Percentiles rank a stretch among this genome's conserved stretches.
These are phyloP conservation scores for Physella acuta DNA, from an alignment of 1,140 invertebrate species.

Conservation along the genomic window DNA sequence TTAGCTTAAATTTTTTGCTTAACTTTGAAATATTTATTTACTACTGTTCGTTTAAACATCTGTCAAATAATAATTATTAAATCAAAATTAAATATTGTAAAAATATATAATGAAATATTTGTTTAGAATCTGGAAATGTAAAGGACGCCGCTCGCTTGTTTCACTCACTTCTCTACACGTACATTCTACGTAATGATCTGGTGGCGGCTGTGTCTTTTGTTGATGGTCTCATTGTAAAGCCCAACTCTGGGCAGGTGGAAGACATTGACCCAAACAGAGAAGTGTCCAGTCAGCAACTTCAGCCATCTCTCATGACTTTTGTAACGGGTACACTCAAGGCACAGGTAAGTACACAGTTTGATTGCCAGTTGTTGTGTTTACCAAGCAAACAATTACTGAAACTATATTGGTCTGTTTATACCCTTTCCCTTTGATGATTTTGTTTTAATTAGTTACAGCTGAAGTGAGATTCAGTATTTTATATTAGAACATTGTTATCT, in stretches of 20 bases:
- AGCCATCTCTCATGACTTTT: slow-evolving; percentile 46
- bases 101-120: background rate
- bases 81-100: too few species aligned
- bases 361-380: too few species aligned
- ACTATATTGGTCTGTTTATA: too few species aligned
- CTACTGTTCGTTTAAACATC: too few species aligned
- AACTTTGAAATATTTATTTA: too few species aligned
- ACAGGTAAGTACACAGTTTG: slow-evolving; percentile 33
- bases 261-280: slow-evolving; percentile 34
- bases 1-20: too few species aligned
- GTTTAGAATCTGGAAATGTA: slow-evolving; percentile 25
- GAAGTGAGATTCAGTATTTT: too few species aligned
- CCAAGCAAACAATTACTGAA: too few species aligned
- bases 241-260: slow-evolving; percentile 29
- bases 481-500: too few species aligned
- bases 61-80: too few species aligned
- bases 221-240: slow-evolving; percentile 48
- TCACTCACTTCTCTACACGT: slow-evolving; percentile 55
- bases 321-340: slow-evolving; percentile 41
- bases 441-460: too few species aligned
- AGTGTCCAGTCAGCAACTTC: slow-evolving; percentile 25
- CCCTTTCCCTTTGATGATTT: too few species aligned
- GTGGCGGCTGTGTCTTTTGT: slow-evolving; percentile 46
- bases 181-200: slow-evolving; percentile 46
- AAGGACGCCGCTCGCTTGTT: slow-evolving; percentile 37